Base-by-base conservation (phyloP, 2,888 invertebrate species). In the Brachycybe producta region DNA sequence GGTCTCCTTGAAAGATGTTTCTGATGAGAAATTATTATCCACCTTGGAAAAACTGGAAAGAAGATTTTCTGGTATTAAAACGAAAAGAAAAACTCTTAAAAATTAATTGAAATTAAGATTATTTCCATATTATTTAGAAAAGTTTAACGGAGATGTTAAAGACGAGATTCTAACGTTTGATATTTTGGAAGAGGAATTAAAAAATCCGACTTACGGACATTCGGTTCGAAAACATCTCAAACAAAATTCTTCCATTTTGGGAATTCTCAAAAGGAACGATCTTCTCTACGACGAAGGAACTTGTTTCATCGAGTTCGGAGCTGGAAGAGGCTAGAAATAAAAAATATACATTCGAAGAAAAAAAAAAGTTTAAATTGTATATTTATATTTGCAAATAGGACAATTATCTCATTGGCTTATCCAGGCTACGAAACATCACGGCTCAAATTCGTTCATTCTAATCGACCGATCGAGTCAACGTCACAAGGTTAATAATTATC, bases 221-320 rank as follows among this genome's bases (percentile, higher is more conserved):
- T 26, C 15, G 2, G 65, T 66, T 8, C 56, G 74, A 45, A 79
- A 83, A 54, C 90, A 91, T 64, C 69, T 88, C 57, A 66, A 78
- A 19, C 90, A 91, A 67, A 80, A 79, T 47, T 79, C 86, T 2
- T 79, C 83, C 0, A 69, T 91, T 52, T 66, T 91, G 52, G 80
- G 79, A 35, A 74, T 83, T 49, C 66, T 84, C 38, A 73, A 81
- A 50, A 65, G 70, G 0, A 71, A 75, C 53, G 69, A 74, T 1
- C 70, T 87, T 35, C 66, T 84, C 1, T n/a, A n/a, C n/a, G 56
- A 62, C 11, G 69, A 77, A 8, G 64, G 73, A 21, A 80, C 81
- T 0, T 82, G 83, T 66, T 88, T 77, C 59, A 75, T 90, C 52
- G 91, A 91, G 66, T 80, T 88, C 62, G 90, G 90, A 0, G 88